Percentiles rank a stretch among this genome's conserved stretches.
These are phyloP conservation scores for Actinia equina DNA, from an alignment of 64 coral and sea anemone species.

Conservation along the genomic window DNA sequence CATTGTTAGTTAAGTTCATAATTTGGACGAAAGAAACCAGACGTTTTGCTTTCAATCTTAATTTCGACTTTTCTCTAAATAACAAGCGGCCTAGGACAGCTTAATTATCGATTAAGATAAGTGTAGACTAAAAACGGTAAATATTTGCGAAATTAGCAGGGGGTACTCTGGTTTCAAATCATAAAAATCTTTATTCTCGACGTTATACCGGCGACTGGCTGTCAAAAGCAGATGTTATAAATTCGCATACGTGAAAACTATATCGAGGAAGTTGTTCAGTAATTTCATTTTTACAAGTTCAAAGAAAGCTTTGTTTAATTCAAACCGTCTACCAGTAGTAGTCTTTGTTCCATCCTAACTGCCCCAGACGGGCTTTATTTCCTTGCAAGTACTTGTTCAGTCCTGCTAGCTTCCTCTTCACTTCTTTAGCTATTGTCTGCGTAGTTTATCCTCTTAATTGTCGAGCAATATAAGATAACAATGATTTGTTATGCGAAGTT, in stretches of 20 bases:
- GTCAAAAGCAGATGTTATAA: constrained; percentile 6
- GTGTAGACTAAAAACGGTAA: neutral
- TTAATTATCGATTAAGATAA: constrained; percentile 16
- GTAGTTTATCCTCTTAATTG: neutral
- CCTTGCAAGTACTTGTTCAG: neutral
- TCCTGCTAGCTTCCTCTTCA: neutral
- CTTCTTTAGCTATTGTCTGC: neutral
- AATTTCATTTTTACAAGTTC: neutral
- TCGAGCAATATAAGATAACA: neutral
- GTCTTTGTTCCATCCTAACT: neutral
- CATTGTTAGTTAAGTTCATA: neutral
- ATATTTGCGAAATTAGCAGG: constrained; percentile 1
- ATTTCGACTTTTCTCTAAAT: neutral
- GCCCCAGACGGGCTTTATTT: neutral
- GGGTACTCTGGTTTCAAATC: neutral
- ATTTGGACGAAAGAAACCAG: neutral
- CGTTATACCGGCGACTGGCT: neutral
- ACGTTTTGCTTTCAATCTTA: neutral
- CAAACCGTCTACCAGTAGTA: neutral
- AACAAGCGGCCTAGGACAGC: neutral
- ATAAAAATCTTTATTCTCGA: neutral
- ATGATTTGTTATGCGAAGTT: neutral
- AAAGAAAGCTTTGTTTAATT: constrained; percentile 11
- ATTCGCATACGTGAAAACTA: neutral
- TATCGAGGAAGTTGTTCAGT: neutral